A percentile compares a stretch with the other conserved stretches of the same genome.
phyloP scores from a whole-genome alignment of 2,888 invertebrate genomes.

The Metalampra italica region DNA sequence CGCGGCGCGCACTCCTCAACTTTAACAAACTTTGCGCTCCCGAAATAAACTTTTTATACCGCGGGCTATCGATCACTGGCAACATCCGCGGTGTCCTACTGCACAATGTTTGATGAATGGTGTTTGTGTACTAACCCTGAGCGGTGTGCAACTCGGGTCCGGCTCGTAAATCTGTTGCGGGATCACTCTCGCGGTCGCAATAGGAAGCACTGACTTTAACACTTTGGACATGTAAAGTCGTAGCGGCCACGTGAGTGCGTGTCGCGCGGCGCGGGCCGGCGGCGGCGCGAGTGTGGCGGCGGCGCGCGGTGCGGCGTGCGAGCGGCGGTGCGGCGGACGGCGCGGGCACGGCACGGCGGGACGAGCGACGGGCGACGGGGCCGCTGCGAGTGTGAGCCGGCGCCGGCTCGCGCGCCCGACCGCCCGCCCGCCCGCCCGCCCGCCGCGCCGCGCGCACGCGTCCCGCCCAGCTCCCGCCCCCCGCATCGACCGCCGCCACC shows the following conservation, averaged over 20 bases:
- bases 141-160: constrained; percentile 67
- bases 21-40: constrained; percentile 65
- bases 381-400: constrained; percentile 42
- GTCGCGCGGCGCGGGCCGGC: constrained; percentile 29
- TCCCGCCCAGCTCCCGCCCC: constrained; percentile 61
- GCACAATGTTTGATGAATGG: constrained; percentile 31
- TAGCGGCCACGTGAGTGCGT: constrained; percentile 51
- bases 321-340: constrained; percentile 48
- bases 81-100: constrained; percentile 30
- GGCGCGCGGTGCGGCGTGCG: constrained; percentile 22
- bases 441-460: constrained; percentile 51
- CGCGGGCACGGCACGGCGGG: constrained; percentile 13
- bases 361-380: constrained; percentile 49
- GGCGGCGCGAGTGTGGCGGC: constrained; percentile 19
- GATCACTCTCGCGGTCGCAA: constrained; percentile 71
- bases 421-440: constrained; percentile 46
- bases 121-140: constrained; percentile 69
- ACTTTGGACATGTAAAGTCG: constrained; percentile 74
- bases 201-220: constrained; percentile 74
- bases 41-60: constrained; percentile 65
- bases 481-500: constrained; percentile 42
- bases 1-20: constrained; percentile 62
- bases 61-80: constrained; percentile 50
- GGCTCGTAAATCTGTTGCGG: constrained; percentile 67
- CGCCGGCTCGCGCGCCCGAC: constrained; percentile 53